Evolutionary conservation across 2,113 vertebrate genomes (phyloP).

Genomic region (Odontesthes bonariensis): DNA sequence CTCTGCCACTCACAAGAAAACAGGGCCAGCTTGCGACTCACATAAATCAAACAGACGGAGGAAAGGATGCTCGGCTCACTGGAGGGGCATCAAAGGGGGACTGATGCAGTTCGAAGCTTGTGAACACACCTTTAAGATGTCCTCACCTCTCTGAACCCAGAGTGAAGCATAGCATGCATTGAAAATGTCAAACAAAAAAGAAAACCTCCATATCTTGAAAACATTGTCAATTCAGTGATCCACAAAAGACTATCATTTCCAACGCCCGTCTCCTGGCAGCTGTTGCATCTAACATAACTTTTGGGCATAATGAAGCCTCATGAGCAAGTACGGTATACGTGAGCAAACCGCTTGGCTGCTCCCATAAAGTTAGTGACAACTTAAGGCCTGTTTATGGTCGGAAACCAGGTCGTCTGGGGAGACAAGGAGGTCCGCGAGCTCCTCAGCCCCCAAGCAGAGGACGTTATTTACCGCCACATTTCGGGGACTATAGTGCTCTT

Average conservation of each 20-base stretch:
- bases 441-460: too few relatives aligned
- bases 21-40: slow-evolving; percentile 35
- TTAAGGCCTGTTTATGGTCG: too few relatives aligned
- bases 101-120: slow-evolving; percentile 19
- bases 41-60: slow-evolving; percentile 42
- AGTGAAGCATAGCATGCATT: slow-evolving; percentile 1
- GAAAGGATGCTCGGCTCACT: slow-evolving; percentile 35
- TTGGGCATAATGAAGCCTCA: too few relatives aligned
- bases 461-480: too few relatives aligned
- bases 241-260: neutral
- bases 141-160: slow-evolving; percentile 12
- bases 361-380: slow-evolving; percentile 14
- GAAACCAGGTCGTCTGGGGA: too few relatives aligned
- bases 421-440: too few relatives aligned
- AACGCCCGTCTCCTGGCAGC: too few relatives aligned
- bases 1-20: slow-evolving; percentile 29
- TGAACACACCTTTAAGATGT: slow-evolving; percentile 1
- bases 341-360: neutral
- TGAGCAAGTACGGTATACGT: neutral
- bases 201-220: neutral
- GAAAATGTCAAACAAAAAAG: neutral
- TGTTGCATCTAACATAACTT: too few relatives aligned
- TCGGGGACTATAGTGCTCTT: too few relatives aligned
- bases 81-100: slow-evolving; percentile 40
- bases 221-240: slow-evolving; percentile 7